Conservation (phyloP, 1,140 invertebrate genomes). For the Brachionus sp. region DNA sequence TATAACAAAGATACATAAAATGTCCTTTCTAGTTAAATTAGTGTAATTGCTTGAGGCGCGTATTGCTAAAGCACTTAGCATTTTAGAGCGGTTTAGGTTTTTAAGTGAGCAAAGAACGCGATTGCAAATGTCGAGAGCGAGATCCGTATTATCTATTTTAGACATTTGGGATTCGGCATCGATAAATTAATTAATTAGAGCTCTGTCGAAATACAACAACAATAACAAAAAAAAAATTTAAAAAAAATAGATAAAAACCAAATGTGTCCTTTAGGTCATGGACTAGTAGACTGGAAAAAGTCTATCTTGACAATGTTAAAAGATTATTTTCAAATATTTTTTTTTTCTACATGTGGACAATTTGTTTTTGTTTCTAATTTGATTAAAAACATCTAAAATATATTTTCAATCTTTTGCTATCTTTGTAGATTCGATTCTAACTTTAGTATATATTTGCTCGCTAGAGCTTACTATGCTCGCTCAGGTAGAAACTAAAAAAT, state of each 20-base stretch:
- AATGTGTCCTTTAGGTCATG: neutral
- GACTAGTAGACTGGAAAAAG: neutral
- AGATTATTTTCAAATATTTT: too few species aligned
- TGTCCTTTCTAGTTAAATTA: neutral
- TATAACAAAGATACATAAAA: neutral
- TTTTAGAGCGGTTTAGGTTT: neutral
- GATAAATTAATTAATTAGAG: neutral
- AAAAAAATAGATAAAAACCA: neutral
- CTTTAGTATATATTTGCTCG: neutral
- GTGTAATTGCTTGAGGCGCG: neutral
- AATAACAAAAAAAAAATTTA: too few species aligned
- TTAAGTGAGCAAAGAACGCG: too few species aligned
- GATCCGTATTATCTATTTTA: neutral
- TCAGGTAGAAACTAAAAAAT: neutral
- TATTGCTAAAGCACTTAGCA: neutral
- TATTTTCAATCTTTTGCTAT: neutral
- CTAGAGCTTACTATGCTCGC: too few species aligned
- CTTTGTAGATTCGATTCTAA: neutral
- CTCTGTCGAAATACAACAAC: too few species aligned
- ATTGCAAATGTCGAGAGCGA: neutral
- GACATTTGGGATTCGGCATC: neutral
- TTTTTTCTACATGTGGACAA: neutral
- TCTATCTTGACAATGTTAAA: neutral
- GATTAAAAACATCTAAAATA: conserved; percentile 7
- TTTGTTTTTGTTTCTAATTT: conserved; percentile 10